These are phyloP conservation scores for Plestiodon gilberti DNA, from an alignment of 2,113 vertebrate species.

Conservation along the genomic window DNA sequence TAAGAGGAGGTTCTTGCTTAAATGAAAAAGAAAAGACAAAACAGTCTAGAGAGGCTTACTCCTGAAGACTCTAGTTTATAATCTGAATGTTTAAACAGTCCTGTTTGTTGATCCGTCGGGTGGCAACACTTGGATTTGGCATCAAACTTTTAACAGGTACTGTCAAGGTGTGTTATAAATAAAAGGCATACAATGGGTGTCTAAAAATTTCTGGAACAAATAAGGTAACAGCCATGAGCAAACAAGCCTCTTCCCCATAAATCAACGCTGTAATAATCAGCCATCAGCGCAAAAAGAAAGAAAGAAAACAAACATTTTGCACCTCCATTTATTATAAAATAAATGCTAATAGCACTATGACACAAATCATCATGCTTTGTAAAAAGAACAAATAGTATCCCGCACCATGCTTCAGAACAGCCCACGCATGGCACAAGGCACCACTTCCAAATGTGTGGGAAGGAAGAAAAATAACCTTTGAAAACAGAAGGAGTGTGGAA, in stretches of 20 bases:
- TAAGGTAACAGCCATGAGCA: constrained; percentile 13
- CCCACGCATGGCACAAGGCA: neutral
- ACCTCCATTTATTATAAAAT: neutral
- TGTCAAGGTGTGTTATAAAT: constrained; percentile 44
- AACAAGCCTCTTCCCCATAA: neutral
- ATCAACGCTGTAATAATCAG: neutral
- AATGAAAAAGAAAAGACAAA: constrained; percentile 1
- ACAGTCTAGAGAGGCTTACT: neutral
- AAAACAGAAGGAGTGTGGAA: constrained; percentile 23
- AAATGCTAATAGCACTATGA: neutral
- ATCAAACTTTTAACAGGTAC: constrained; percentile 32
- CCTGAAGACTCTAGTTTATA: neutral
- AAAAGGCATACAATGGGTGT: constrained; percentile 29
- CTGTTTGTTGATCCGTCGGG: constrained; percentile 22
- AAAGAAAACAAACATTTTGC: neutral
- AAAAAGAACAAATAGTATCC: constrained; percentile 21
- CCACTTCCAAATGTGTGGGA: constrained; percentile 34
- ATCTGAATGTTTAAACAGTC: neutral
- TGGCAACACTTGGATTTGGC: constrained; percentile 32
- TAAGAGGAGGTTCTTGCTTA: neutral
- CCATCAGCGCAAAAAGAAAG: neutral
- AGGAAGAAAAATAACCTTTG: constrained; percentile 29
- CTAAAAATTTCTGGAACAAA: constrained; percentile 10
- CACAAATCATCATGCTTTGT: constrained; percentile 2
- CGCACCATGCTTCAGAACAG: constrained; percentile 10